Conservation (phyloP, 2,113 vertebrate genomes). For the Anhinga rufa region DNA sequence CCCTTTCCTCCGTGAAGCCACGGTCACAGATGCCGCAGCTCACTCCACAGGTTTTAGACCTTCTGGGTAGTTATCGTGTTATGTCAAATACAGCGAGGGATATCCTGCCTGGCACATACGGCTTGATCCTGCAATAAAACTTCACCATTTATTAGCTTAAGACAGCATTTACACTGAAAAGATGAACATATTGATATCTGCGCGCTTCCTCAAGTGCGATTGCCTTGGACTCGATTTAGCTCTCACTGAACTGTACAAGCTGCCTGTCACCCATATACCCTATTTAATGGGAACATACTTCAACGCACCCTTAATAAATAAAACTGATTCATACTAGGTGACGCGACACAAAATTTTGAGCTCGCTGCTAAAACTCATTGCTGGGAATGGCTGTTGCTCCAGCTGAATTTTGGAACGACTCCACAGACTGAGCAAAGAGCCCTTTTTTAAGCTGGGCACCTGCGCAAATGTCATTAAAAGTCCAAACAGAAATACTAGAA, state of each 20-base stretch:
- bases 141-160: background rate
- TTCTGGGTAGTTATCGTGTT: background rate
- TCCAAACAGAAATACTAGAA: background rate
- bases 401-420: background rate
- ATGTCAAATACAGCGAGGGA: background rate
- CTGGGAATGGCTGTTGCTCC: background rate
- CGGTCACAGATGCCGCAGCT: background rate
- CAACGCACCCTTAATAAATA: background rate
- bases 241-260: background rate
- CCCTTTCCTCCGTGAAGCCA: background rate
- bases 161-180: background rate
- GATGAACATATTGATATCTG: background rate
- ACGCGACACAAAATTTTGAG: background rate
- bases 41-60: background rate
- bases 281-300: background rate
- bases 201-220: background rate
- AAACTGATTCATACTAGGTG: background rate
- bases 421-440: background rate
- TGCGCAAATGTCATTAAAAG: background rate
- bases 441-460: background rate
- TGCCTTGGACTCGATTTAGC: background rate
- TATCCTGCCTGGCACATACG: background rate
- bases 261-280: no score
- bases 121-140: background rate
- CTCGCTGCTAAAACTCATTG: background rate